Base-by-base conservation (phyloP, 2,888 invertebrate species). In the Agapostemon virescens region DNA sequence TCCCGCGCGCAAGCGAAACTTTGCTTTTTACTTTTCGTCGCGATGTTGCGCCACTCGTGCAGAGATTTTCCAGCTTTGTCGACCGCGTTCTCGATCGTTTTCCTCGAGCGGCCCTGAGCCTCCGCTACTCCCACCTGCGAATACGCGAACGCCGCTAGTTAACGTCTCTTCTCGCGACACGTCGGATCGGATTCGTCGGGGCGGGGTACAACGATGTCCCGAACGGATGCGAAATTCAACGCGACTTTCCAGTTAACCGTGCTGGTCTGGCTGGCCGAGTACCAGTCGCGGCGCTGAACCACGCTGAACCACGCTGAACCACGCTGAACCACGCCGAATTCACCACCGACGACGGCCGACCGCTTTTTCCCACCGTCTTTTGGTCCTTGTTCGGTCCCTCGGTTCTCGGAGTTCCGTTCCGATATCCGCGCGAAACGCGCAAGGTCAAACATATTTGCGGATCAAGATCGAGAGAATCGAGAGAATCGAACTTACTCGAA, bases 21-120 rank as follows among this genome's bases (percentile, higher is more conserved):
- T 81, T 96, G 95, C 91, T 98, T 98, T 93, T 98, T 98, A 71
- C 96, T 96, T 93, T 98, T 98, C 0, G 96, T 95, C 92, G 98
- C 98, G 38, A 96, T 96, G 23, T 95, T 94, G 74, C 98, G 94
- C 96, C 97, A 97, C 88, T 98, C 98, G 49, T 95, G 94, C 72
- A 98, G 94, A 42, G 95, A 94, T 87, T 97, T 96, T 0, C 96
- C 95, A 4, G 97, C 95, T 92, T 98, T 98, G 91, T 98, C 98
- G 40, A 98, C 98, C 80, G 93, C 93, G 45, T 92, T 92, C 88
- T 95, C 95, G 80, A 95, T 94, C 7, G 93, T 93, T 90, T 94
- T 95, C 81, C 95, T 93, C 69, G 94, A 93, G 79, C 94, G 94
- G 67, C 94, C 93, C 87, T 95, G 95, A 15, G 93, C 93, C 83